phyloP scores from a whole-genome alignment of 2,113 vertebrate species.

The Percopsis transmontana region DNA sequence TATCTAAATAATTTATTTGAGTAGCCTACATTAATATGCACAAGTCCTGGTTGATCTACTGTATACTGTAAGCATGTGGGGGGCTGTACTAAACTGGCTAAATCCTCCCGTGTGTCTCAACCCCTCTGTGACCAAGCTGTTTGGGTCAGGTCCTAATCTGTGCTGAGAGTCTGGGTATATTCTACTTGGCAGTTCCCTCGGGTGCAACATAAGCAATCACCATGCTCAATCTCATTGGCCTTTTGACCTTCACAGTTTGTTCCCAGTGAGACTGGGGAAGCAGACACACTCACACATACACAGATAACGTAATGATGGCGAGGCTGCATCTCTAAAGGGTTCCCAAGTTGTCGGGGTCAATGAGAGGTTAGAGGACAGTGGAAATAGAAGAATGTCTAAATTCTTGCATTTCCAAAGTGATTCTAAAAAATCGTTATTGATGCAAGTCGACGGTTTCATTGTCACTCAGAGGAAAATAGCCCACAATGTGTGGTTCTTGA shows the following conservation, averaged over 20 bases:
- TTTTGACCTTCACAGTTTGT: slow-evolving; percentile 47
- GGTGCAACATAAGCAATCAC: slow-evolving; percentile 52
- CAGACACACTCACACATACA: slow-evolving; percentile 29
- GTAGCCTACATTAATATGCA: neutral
- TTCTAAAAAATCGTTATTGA: too few relatives aligned
- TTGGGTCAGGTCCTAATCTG: slow-evolving; percentile 16
- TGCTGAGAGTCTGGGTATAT: slow-evolving; percentile 2
- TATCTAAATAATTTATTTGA: too few relatives aligned
- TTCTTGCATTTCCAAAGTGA: too few relatives aligned
- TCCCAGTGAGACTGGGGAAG: slow-evolving; percentile 9
- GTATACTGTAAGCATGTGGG: neutral
- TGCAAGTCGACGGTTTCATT: too few relatives aligned
- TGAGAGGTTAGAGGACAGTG: slow-evolving; percentile 27
- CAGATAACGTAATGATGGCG: neutral
- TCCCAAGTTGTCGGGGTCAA: slow-evolving; percentile 32
- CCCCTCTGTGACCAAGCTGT: slow-evolving; percentile 14
- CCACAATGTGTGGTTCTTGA: too few relatives aligned
- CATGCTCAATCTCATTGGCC: slow-evolving; percentile 49
- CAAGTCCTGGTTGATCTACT: neutral
- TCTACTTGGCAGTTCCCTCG: slow-evolving; percentile 31
- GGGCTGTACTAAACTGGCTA: neutral
- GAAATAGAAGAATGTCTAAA: neutral
- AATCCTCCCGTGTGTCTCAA: neutral
- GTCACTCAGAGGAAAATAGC: too few relatives aligned
- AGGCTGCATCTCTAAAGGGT: slow-evolving; percentile 2